Conservation (phyloP, 2,797 vertebrate genomes). For the Caiman crocodilus region DNA sequence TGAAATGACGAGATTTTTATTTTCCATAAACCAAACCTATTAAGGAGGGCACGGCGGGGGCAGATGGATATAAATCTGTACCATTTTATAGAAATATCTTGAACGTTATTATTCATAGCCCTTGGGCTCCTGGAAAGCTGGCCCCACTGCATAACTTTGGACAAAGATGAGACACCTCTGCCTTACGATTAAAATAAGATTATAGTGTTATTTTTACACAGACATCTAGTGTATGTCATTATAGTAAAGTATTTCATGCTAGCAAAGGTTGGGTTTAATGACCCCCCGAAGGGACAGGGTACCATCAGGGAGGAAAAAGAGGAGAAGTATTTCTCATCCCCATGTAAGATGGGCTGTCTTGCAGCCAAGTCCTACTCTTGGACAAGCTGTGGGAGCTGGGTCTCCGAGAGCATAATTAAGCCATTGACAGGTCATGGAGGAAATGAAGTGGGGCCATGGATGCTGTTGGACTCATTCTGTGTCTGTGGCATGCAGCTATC, state of each 20-base stretch:
- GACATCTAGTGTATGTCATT: background rate
- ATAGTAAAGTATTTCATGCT: background rate
- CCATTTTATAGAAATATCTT: background rate
- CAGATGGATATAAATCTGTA: fast-evolving
- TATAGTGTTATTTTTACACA: background rate
- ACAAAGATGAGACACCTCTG: background rate
- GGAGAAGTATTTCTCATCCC: background rate
- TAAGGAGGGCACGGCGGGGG: background rate
- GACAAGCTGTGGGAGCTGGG: background rate
- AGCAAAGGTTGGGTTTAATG: background rate
- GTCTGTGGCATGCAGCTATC: conserved; percentile 78
- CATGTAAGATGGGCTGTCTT: background rate
- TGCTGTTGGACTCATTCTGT: background rate
- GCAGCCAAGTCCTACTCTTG: background rate
- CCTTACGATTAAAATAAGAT: background rate
- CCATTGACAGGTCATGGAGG: no score
- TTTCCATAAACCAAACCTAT: background rate
- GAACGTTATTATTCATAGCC: no score
- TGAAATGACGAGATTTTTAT: background rate
- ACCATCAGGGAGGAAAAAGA: background rate
- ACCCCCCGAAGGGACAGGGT: background rate
- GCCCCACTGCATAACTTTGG: background rate
- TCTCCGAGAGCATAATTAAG: background rate
- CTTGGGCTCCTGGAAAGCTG: background rate
- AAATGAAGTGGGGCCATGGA: fast-evolving